Percentiles rank a stretch among this genome's conserved stretches.
Evolutionary conservation across 2,797 vertebrate species (phyloP).

Genomic region (Oryzias sinensis): DNA sequence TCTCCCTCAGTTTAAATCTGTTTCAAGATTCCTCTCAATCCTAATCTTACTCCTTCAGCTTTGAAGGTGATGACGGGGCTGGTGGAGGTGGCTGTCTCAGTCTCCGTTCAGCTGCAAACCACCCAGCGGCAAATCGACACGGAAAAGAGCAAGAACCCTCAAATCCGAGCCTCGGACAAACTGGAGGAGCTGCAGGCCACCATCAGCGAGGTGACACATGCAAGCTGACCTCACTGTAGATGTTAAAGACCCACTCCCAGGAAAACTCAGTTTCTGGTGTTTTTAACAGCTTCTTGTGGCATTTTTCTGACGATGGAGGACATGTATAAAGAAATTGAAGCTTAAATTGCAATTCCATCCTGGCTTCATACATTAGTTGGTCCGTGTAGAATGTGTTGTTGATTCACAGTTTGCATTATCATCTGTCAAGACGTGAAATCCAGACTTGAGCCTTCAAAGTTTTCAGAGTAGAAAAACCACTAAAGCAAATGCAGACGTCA

Average conservation of each 20-base stretch:
- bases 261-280: too few species aligned
- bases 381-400: too few species aligned
- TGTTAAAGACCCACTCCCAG: neutral
- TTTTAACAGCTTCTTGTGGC: too few species aligned
- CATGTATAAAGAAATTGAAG: too few species aligned
- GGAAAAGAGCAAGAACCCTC: constrained; percentile 75
- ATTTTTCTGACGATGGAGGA: too few species aligned
- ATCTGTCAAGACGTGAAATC: too few species aligned
- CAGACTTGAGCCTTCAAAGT: too few species aligned
- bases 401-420: too few species aligned
- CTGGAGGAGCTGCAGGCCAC: constrained; percentile 79
- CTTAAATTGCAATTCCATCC: too few species aligned
- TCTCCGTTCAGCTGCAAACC: constrained; percentile 79
- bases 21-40: constrained; percentile 5
- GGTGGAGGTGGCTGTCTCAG: constrained; percentile 76
- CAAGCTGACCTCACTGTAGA: neutral
- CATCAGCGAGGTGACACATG: constrained; percentile 73
- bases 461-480: too few species aligned
- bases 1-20: neutral
- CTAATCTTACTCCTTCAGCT: constrained; percentile 57
- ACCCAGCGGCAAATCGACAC: constrained; percentile 75
- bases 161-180: constrained; percentile 68
- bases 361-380: too few species aligned
- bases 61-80: constrained; percentile 88
- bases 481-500: too few species aligned